Conservation (phyloP, 2,888 invertebrate genomes). For the Cantharis rufa region DNA sequence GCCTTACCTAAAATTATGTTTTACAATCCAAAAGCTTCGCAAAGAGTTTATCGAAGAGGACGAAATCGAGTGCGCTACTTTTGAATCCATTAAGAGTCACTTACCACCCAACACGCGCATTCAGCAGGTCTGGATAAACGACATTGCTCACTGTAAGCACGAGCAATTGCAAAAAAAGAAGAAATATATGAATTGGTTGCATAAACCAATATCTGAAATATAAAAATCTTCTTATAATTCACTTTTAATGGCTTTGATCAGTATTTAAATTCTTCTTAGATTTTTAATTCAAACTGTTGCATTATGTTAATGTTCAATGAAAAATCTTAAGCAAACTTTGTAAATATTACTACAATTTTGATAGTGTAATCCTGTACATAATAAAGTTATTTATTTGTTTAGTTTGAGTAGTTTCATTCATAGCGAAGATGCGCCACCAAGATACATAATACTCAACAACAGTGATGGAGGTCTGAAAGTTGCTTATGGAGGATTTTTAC, state of each 20-base stretch:
- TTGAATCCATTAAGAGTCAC: constrained; percentile 86
- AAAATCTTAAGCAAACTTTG: not conserved
- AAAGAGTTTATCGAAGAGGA: constrained; percentile 90
- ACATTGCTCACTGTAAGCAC: not conserved
- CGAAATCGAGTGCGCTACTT: constrained; percentile 86
- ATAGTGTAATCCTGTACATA: not conserved
- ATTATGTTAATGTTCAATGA: not conserved
- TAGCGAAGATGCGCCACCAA: not conserved
- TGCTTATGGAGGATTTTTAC: too few relatives aligned
- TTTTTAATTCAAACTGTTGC: not conserved
- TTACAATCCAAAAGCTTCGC: constrained; percentile 89
- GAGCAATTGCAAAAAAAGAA: not conserved
- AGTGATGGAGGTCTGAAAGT: too few relatives aligned
- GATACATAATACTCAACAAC: too few relatives aligned
- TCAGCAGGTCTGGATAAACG: constrained; percentile 71
- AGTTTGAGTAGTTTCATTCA: not conserved
- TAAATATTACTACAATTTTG: not conserved
- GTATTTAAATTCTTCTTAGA: too few relatives aligned
- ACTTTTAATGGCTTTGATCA: too few relatives aligned
- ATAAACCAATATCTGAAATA: not conserved
- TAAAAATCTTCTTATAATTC: not conserved
- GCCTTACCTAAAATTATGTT: constrained; percentile 91
- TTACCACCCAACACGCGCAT: constrained; percentile 88
- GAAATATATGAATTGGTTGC: not conserved
- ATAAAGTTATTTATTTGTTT: not conserved